phyloP scores from a whole-genome alignment of 2,797 vertebrate species.

The Diceros bicornis region DNA sequence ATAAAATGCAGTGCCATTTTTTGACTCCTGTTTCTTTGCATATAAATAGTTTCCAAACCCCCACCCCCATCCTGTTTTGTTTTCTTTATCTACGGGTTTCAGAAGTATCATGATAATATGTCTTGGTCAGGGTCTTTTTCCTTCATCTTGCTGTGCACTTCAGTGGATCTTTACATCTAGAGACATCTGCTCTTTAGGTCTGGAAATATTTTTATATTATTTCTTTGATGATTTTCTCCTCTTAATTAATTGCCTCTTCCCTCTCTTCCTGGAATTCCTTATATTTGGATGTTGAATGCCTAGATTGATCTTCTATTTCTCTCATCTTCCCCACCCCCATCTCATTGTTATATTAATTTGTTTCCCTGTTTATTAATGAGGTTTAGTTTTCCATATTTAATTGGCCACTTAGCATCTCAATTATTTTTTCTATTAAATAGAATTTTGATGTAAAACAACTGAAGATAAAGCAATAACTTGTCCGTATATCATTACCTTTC shows the following conservation, averaged over 20 bases:
- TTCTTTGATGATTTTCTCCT: background rate
- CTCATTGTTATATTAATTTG: background rate
- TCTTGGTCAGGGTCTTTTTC: background rate
- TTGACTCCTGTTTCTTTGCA: background rate
- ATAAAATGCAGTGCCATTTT: constrained; percentile 18
- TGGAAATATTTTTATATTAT: background rate
- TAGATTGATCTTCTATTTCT: background rate
- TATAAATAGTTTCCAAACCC: background rate
- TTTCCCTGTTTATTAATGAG: background rate
- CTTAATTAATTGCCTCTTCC: background rate
- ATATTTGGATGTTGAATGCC: background rate
- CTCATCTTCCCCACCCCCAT: background rate
- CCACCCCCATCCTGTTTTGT: background rate
- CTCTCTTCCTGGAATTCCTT: background rate
- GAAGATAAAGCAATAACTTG: constrained; percentile 1
- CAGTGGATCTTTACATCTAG: background rate
- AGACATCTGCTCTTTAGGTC: background rate
- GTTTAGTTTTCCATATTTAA: background rate
- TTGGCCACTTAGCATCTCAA: background rate
- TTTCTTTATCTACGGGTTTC: background rate
- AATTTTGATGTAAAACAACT: constrained; percentile 50
- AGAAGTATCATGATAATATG: background rate
- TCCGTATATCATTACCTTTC: background rate
- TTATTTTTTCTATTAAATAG: constrained; percentile 27
- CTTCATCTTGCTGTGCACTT: background rate